Conservation (phyloP, 2,888 invertebrate genomes). For the Dryadula phaetusa region DNA sequence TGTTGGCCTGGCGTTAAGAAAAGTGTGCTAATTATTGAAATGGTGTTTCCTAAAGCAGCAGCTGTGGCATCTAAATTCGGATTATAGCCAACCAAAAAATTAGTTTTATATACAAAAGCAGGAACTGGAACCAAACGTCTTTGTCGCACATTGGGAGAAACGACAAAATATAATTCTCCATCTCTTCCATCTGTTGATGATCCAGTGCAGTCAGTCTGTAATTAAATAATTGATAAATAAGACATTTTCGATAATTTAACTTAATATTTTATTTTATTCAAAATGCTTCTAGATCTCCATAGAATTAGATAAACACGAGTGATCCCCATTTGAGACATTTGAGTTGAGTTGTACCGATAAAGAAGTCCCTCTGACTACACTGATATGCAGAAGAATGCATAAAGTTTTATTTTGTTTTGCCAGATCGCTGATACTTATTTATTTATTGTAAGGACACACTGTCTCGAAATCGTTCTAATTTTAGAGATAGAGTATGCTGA, state of each 20-base stretch:
- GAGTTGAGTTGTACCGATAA: too few species aligned
- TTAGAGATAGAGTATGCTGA: too few species aligned
- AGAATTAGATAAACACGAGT: too few species aligned
- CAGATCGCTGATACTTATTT: too few species aligned
- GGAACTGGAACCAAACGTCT: slow-evolving; percentile 92
- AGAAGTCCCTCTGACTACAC: too few species aligned
- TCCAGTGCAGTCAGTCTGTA: slow-evolving; percentile 90
- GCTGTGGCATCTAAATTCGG: slow-evolving; percentile 93
- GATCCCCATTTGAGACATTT: too few species aligned
- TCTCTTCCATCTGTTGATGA: slow-evolving; percentile 91
- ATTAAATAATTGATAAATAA: slow-evolving; percentile 48
- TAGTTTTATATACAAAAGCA: slow-evolving; percentile 90
- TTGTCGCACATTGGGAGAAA: slow-evolving; percentile 91
- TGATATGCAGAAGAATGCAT: too few species aligned
- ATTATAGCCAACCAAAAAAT: slow-evolving; percentile 93
- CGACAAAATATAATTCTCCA: slow-evolving; percentile 94
- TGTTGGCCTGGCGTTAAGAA: slow-evolving; percentile 94
- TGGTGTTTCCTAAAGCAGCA: slow-evolving; percentile 89
- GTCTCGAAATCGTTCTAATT: too few species aligned
- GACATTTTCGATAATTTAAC: background rate
- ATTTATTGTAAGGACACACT: too few species aligned
- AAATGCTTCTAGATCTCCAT: too few species aligned
- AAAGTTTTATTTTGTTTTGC: too few species aligned
- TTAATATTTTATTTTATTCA: background rate
- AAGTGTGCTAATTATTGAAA: slow-evolving; percentile 90